Base-by-base conservation (phyloP, 2,888 invertebrate genomes). In the Gasteruption jaculator region DNA sequence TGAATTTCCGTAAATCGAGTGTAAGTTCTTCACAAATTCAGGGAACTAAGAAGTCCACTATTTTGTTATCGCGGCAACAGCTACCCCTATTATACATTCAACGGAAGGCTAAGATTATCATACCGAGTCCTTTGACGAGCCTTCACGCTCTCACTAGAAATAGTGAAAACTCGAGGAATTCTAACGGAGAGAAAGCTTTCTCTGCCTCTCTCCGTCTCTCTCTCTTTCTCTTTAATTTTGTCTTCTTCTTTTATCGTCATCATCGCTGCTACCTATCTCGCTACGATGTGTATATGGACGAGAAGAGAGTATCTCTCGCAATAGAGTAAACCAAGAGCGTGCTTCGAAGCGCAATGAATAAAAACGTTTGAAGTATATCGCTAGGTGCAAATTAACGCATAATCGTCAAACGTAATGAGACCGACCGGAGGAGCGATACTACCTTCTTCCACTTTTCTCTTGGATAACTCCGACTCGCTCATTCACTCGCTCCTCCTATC, bases 331-430 rank as follows among this genome's bases (percentile, higher is more conserved):
- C n/a, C n/a, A n/a, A n/a, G n/a, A n/a, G n/a, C n/a, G n/a, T n/a
- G 58, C 59, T 55, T 61, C 63, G 61, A 61, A 65, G 64, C 63
- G 65, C 65, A 59, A 68, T 69, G 69, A 70, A 70, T 70, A 70
- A 70, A 69, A 69, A 69, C 69, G 68, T 68, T 70, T 69, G 68
- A 70, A 69, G 69, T 69, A n/a, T n/a, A 69, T 68, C 63, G 63
- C 66, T 62, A 60, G 64, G 66, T 64, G 67, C 58, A 69, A 70
- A 70, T 70, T 69, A 69, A 70, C 63, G 71, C 69, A 71, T 71
- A 71, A 71, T 71, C 71, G 69, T 65, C 71, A 71, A 71, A 71
- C 68, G 70, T 63, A 69, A 71, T 69, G 69, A 68, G 56, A 48
- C 43, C 46, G 50, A 32, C 55, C 54, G 48, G 45, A 54, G 38